phyloP scores from a whole-genome alignment of 2,888 invertebrate species.

The Plebejus anna region DNA sequence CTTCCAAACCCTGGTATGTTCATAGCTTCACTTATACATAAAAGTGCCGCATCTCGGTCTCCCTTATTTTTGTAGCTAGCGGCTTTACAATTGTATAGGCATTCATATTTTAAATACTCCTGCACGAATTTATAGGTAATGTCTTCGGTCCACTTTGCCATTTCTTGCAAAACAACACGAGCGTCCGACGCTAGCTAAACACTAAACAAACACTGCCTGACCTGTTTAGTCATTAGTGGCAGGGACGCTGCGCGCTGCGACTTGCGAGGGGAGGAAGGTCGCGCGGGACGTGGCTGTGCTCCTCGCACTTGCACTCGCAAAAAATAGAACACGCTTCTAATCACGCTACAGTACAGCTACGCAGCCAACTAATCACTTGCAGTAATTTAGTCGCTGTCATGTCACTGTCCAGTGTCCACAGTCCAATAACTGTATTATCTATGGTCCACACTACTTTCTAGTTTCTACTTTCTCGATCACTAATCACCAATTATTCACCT shows the following conservation, averaged over 20 bases:
- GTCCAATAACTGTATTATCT: too few relatives aligned
- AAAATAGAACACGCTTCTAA: not conserved
- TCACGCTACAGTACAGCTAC: too few relatives aligned
- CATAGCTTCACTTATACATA: conserved; percentile 28
- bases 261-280: not conserved
- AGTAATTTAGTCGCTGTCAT: too few relatives aligned
- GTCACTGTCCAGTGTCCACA: too few relatives aligned
- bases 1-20: conserved; percentile 28
- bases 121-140: not conserved
- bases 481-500: too few relatives aligned
- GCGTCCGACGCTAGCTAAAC: not conserved
- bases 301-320: not conserved
- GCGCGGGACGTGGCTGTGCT: not conserved
- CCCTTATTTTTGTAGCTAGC: not conserved
- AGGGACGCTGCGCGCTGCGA: not conserved
- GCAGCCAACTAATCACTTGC: too few relatives aligned
- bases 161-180: not conserved
- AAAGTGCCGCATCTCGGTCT: conserved; percentile 6
- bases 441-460: too few relatives aligned
- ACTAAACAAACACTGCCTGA: not conserved
- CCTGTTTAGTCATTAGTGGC: not conserved
- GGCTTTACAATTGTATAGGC: conserved; percentile 23
- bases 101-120: conserved; percentile 16
- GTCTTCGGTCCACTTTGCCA: not conserved
- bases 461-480: too few relatives aligned